A percentile compares a stretch with the other conserved stretches of the same genome.
Evolutionary conservation across 2,888 invertebrate genomes (phyloP).

Genomic region (Pollenia amentaria): DNA sequence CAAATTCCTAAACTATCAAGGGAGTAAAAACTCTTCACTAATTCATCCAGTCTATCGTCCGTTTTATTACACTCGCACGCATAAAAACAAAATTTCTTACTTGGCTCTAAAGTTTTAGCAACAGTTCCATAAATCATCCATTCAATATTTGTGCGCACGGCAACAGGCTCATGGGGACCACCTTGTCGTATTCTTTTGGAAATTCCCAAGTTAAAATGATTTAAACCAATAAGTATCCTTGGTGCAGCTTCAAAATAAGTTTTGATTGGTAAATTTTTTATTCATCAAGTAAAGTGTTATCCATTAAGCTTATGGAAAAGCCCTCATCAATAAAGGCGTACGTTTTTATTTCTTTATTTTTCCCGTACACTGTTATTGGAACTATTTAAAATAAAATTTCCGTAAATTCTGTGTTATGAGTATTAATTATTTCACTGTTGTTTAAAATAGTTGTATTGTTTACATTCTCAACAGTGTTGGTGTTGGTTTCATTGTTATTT

Average conservation of each 20-base stretch:
- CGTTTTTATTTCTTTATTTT: slow-evolving; percentile 31
- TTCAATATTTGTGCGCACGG: slow-evolving; percentile 24
- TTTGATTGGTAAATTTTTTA: slow-evolving; percentile 10
- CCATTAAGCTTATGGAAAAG: slow-evolving; percentile 9
- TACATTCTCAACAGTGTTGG: slow-evolving; percentile 2
- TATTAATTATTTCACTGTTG: slow-evolving; percentile 8
- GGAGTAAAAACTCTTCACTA: slow-evolving; percentile 29
- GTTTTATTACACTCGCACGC: not conserved
- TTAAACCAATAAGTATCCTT: slow-evolving; percentile 33
- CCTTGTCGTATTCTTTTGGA: slow-evolving; percentile 19
- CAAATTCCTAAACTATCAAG: slow-evolving; percentile 34
- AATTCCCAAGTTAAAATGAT: slow-evolving; percentile 40
- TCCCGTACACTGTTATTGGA: slow-evolving; percentile 39
- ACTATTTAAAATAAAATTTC: slow-evolving; percentile 50
- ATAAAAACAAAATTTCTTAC: slow-evolving; percentile 25
- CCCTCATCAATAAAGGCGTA: slow-evolving; percentile 51
- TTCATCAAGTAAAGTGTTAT: slow-evolving; percentile 2
- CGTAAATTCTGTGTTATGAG: not conserved
- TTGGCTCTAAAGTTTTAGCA: not conserved
- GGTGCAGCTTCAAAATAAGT: slow-evolving; percentile 32
- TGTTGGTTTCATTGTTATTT: too few species aligned
- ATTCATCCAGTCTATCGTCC: not conserved
- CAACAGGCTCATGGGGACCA: slow-evolving; percentile 36
- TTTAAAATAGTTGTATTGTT: not conserved
- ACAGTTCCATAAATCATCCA: slow-evolving; percentile 42